Percentiles rank a stretch among this genome's conserved stretches.
Evolutionary conservation across 2,797 vertebrate genomes (phyloP).

Genomic region (Macropodus opercularis): DNA sequence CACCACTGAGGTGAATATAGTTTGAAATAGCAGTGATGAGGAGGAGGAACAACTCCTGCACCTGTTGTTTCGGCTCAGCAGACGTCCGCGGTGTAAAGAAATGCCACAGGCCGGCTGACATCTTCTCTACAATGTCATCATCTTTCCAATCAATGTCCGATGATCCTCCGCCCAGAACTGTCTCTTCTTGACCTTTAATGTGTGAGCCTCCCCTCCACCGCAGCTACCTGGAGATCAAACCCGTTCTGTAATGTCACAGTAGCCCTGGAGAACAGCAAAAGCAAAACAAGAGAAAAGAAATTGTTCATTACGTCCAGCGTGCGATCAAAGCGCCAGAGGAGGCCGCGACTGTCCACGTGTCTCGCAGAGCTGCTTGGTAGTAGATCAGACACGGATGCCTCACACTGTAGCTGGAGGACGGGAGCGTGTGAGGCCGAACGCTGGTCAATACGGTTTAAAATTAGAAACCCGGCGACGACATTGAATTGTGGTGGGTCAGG

Average conservation of each 20-base stretch:
- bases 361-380: conserved; percentile 25
- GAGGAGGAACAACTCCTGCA: not conserved
- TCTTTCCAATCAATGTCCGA: conserved; percentile 4
- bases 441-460: conserved; percentile 49
- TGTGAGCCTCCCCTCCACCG: conserved; percentile 16
- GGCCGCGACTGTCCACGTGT: conserved; percentile 18
- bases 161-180: not conserved
- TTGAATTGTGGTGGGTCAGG: conserved; percentile 53
- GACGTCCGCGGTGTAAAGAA: not conserved
- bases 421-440: conserved; percentile 10
- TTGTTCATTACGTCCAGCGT: conserved; percentile 22
- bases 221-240: conserved; percentile 49
- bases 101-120: conserved; percentile 5
- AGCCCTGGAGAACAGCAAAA: not conserved
- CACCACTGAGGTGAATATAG: not conserved
- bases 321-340: conserved; percentile 28
- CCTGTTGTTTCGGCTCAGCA: not conserved
- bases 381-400: conserved; percentile 33
- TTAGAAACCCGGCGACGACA: conserved; percentile 34
- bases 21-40: not conserved
- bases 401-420: conserved; percentile 32
- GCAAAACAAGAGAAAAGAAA: conserved; percentile 7
- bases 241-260: conserved; percentile 19
- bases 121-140: conserved; percentile 9
- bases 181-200: conserved; percentile 49